phyloP scores from a whole-genome alignment of 2,113 vertebrate species.

The Macquaria ambigua region DNA sequence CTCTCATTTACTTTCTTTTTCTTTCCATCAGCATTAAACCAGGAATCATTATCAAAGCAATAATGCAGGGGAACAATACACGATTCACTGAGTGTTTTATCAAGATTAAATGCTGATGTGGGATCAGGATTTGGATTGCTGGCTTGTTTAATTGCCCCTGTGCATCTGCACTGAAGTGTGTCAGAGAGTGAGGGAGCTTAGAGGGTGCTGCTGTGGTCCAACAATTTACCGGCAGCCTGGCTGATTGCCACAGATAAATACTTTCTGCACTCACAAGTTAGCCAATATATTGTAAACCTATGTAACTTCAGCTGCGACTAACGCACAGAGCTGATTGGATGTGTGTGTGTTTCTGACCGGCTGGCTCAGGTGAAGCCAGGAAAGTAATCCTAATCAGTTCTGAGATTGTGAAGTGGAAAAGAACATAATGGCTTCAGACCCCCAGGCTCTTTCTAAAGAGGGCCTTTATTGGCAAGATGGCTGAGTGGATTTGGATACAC shows the following conservation, averaged over 20 bases:
- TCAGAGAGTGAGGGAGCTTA: constrained; percentile 17
- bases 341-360: not conserved
- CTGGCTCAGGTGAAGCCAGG: constrained; percentile 29
- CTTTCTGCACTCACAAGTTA: constrained; percentile 6
- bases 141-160: constrained; percentile 51
- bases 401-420: constrained; percentile 47
- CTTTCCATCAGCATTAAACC: constrained; percentile 1
- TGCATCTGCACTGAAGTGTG: constrained; percentile 49
- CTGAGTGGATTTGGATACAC: constrained; percentile 11
- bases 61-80: not conserved
- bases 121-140: constrained; percentile 31
- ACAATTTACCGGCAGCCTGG: constrained; percentile 33
- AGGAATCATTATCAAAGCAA: not conserved
- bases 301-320: constrained; percentile 7
- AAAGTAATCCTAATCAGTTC: constrained; percentile 47
- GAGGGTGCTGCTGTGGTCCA: constrained; percentile 4
- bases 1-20: not conserved
- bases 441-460: constrained; percentile 34
- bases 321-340: not conserved
- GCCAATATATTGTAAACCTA: not conserved
- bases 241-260: constrained; percentile 36
- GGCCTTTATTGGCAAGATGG: constrained; percentile 8
- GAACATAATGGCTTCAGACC: constrained; percentile 52
- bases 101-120: constrained; percentile 42
- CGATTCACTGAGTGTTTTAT: constrained; percentile 7